phyloP scores from a whole-genome alignment of 2,888 invertebrate genomes.

The Sericinus montela region DNA sequence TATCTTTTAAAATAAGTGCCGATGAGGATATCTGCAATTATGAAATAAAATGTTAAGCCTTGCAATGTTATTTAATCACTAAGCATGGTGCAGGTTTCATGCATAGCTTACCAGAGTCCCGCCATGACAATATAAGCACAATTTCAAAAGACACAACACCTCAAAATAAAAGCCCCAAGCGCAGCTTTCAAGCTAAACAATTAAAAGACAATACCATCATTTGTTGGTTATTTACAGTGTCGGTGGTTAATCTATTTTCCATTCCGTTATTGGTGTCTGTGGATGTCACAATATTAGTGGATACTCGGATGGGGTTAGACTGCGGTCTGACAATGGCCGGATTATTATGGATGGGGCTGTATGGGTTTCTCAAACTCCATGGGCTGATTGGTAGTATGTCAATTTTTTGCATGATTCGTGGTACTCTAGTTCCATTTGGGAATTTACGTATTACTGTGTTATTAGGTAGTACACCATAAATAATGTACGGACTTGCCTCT shows the following conservation, averaged over 20 bases:
- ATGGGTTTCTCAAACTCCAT: slow-evolving; percentile 79
- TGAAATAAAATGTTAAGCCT: slow-evolving; percentile 67
- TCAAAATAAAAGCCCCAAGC: slow-evolving; percentile 64
- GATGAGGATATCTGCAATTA: slow-evolving; percentile 76
- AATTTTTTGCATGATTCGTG: slow-evolving; percentile 81
- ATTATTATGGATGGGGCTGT: slow-evolving; percentile 80
- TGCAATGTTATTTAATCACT: slow-evolving; percentile 43
- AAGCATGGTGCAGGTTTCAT: slow-evolving; percentile 55
- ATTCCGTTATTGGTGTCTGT: slow-evolving; percentile 79
- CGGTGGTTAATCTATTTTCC: slow-evolving; percentile 73
- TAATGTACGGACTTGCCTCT: slow-evolving; percentile 84
- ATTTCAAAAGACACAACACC: slow-evolving; percentile 30
- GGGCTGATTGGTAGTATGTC: slow-evolving; percentile 81
- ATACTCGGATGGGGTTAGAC: slow-evolving; percentile 81
- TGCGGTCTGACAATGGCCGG: slow-evolving; percentile 78
- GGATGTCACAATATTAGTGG: slow-evolving; percentile 83
- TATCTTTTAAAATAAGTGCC: slow-evolving; percentile 73
- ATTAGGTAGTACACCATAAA: slow-evolving; percentile 88
- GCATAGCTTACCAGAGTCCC: slow-evolving; percentile 49
- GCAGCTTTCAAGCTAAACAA: slow-evolving; percentile 71
- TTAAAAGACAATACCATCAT: slow-evolving; percentile 73
- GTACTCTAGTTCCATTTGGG: slow-evolving; percentile 88
- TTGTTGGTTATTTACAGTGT: slow-evolving; percentile 79
- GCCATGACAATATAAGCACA: slow-evolving; percentile 38
- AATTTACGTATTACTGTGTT: slow-evolving; percentile 89